These are phyloP conservation scores for Limosa lapponica DNA, from an alignment of 2,797 vertebrate genomes.

Conservation along the genomic window DNA sequence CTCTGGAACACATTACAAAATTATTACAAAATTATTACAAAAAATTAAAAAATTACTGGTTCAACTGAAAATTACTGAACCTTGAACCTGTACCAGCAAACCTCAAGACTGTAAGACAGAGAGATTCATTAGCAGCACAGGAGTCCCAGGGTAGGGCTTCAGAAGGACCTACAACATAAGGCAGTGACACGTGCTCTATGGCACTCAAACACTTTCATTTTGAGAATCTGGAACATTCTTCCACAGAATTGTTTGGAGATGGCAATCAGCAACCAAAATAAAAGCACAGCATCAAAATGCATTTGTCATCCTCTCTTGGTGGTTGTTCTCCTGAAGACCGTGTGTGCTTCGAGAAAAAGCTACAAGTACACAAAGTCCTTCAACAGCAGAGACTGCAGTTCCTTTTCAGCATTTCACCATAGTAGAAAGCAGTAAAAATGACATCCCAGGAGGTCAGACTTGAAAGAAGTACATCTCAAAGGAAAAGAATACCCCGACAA, in stretches of 20 bases:
- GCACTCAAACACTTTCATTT: background rate
- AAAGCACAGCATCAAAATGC: background rate
- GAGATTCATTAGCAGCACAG: background rate
- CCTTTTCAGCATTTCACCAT: background rate
- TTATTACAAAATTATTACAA: too few relatives aligned
- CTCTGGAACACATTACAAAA: background rate
- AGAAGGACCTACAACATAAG: background rate
- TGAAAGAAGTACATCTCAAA: background rate
- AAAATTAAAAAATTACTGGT: background rate
- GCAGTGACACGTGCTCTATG: background rate
- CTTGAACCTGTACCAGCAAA: background rate
- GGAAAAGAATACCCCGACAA: background rate
- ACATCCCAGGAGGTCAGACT: background rate
- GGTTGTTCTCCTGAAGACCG: background rate
- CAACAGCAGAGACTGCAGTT: background rate
- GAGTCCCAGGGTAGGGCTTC: background rate
- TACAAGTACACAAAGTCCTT: background rate
- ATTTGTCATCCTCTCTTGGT: background rate
- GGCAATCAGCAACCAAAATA: background rate
- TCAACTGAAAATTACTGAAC: background rate
- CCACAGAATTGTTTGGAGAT: background rate
- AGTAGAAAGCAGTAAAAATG: background rate
- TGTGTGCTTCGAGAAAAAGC: background rate
- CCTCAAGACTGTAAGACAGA: background rate
- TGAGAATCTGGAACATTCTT: background rate